Percentiles rank a stretch among this genome's conserved stretches.
Evolutionary conservation across 2,113 vertebrate species (phyloP).

Genomic region (Petrocephalus zakoni): DNA sequence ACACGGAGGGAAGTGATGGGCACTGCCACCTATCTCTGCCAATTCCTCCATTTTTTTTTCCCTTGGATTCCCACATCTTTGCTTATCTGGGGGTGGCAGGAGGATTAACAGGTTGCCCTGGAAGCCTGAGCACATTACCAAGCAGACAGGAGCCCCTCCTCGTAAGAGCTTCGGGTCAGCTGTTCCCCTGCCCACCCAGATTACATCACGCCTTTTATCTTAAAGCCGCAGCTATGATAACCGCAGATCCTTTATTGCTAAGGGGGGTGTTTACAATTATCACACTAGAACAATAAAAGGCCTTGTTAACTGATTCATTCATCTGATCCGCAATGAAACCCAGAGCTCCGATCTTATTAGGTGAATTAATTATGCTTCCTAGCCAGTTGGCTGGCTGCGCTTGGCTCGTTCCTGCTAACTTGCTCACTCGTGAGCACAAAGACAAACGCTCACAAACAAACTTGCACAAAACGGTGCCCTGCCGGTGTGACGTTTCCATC

Average conservation of each 20-base stretch:
- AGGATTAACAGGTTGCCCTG: background rate
- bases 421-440: background rate
- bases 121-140: constrained; percentile 1
- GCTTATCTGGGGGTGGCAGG: background rate
- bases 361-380: constrained; percentile 16
- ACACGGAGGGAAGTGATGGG: background rate
- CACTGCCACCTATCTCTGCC: background rate
- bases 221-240: background rate
- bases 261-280: constrained; percentile 32
- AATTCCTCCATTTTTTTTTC: background rate
- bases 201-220: background rate
- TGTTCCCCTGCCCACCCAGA: background rate
- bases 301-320: constrained; percentile 41
- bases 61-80: background rate
- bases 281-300: constrained; percentile 31
- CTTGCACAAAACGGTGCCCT: background rate
- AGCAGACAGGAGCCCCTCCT: background rate
- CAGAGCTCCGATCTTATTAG: constrained; percentile 36
- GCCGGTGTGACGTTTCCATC: background rate
- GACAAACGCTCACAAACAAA: background rate
- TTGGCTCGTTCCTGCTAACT: background rate
- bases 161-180: background rate
- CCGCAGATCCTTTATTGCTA: constrained; percentile 10
- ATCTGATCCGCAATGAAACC: constrained; percentile 40
- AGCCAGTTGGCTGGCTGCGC: background rate